Percentiles rank a stretch among this genome's conserved stretches.
Conservation (phyloP, 2,888 invertebrate species). For the Chaetogeoica ovagalla region DNA sequence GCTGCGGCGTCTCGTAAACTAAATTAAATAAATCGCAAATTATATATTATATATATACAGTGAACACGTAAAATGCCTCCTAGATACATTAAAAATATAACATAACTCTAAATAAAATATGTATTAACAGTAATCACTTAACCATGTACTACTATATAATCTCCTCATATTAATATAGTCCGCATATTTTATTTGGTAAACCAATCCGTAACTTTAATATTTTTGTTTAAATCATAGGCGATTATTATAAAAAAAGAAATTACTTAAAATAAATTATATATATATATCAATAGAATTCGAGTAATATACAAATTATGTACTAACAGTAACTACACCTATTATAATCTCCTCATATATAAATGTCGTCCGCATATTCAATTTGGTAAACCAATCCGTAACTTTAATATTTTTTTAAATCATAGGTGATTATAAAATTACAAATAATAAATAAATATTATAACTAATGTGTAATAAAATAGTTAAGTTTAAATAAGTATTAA, state of each 20-base stretch:
- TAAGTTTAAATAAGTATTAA: not conserved
- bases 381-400: constrained; percentile 50
- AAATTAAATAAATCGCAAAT: too few species aligned
- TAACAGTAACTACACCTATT: too few species aligned
- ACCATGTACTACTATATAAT: not conserved
- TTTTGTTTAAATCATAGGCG: not conserved
- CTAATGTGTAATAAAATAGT: not conserved
- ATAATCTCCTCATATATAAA: too few species aligned
- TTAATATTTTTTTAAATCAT: not conserved
- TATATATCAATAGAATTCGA: too few species aligned
- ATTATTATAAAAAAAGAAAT: not conserved
- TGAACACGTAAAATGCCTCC: too few species aligned
- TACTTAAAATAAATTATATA: not conserved
- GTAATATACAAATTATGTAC: too few species aligned
- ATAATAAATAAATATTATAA: not conserved
- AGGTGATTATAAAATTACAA: not conserved
- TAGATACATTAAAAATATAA: too few species aligned
- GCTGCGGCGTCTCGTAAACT: not conserved
- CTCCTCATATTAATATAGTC: constrained; percentile 19
- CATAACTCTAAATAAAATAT: too few species aligned
- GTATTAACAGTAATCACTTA: too few species aligned
- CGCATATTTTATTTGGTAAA: constrained; percentile 38
- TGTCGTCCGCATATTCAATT: not conserved
- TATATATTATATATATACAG: not conserved
- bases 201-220: constrained; percentile 44